Base-by-base conservation (phyloP, 2,888 invertebrate species). In the Clostera curtula region DNA sequence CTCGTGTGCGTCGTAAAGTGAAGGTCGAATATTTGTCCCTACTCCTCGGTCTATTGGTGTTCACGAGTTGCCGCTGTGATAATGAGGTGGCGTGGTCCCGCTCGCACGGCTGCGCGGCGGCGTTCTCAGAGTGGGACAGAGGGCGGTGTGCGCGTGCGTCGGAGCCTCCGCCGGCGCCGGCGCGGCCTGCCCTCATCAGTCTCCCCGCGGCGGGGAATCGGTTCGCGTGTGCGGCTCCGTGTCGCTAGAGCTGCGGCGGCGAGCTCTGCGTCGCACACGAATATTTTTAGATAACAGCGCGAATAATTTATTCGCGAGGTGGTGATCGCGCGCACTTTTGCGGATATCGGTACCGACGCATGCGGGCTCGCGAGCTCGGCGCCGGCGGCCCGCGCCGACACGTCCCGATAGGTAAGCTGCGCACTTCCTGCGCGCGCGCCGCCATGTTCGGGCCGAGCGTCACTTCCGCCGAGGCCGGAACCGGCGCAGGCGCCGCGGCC, bases 11-110 rank as follows among this genome's bases (percentile, higher is more conserved):
- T 76, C 43, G 50, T 73, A 67, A 75, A 84, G 79, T 83, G 83
- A 83, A 85, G 83, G 82, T 83, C 84, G 83, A 80, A 80, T 80
- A 77, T 73, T 76, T 67, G 73, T 76, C 82, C 80, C 79, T 74
- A 77, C 82, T 80, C 75, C 74, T 71, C 77, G 76, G 74, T 77
- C 73, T 80, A 84, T 84, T 83, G 84, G 83, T 70, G 79, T 77
- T 83, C 79, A 74, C 74, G 74, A 82, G 71, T 74, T 70, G 70
- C 71, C 70, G 72, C 72, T 73, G 82, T 73, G 77, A 77, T 76
- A 77, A 74, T 72, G 71, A 70, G 71, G 55, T 54, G 60, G 52
- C 48, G 67, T 65, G 59, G 72, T 80, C 82, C 71, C 72, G 57
- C 66, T 79, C 72, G 56, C 71, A 50, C 76, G 30, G 43, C 43